Evolutionary conservation across 2,797 vertebrate genomes (phyloP).

Genomic region (Sibirionetta formosa): DNA sequence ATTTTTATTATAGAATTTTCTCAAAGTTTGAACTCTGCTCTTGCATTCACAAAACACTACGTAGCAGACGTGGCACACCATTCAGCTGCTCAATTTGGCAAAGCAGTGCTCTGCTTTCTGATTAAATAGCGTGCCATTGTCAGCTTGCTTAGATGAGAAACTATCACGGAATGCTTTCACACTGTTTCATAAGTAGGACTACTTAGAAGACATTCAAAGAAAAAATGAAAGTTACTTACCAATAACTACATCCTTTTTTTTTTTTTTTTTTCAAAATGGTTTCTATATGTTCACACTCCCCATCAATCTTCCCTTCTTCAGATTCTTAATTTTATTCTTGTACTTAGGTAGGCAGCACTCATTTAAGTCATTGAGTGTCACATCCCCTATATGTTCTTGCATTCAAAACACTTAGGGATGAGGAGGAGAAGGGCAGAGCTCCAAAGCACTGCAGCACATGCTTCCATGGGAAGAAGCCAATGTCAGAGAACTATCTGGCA

Average conservation of each 20-base stretch:
- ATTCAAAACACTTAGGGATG: background rate
- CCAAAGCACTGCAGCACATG: background rate
- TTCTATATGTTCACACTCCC: background rate
- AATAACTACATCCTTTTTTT: background rate
- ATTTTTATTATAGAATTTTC: background rate
- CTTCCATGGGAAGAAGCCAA: background rate
- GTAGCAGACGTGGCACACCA: fast-evolving
- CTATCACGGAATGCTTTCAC: background rate
- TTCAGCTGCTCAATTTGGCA: background rate
- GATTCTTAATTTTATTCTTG: background rate
- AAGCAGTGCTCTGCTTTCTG: background rate
- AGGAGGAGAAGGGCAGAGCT: background rate
- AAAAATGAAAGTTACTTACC: background rate
- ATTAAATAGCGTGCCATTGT: background rate
- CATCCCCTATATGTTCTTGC: background rate
- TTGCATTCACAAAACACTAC: background rate
- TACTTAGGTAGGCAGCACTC: background rate
- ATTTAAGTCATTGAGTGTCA: background rate
- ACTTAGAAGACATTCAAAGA: background rate
- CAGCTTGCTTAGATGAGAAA: background rate
- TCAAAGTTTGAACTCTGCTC: background rate
- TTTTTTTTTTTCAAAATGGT: background rate
- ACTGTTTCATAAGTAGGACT: background rate
- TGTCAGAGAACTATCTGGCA: background rate
- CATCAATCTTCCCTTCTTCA: background rate